Percentiles rank a stretch among this genome's conserved stretches.
Conservation (phyloP, 2,888 invertebrate species). For the Hanleya hanleyi region DNA sequence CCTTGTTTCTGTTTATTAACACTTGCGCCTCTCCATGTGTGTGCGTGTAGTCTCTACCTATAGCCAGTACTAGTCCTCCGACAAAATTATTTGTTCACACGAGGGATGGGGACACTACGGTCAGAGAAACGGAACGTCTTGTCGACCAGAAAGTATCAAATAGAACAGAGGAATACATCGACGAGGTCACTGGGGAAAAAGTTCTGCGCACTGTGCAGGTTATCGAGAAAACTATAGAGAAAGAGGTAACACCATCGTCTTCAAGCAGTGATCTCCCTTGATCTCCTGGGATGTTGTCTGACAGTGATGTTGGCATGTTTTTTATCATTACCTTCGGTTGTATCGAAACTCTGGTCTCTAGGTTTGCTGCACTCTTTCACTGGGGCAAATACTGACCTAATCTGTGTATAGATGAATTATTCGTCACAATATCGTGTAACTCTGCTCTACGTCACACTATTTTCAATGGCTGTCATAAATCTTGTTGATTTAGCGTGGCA, state of each 20-base stretch:
- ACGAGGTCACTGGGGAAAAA: conserved; percentile 56
- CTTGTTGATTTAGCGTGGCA: too few species aligned
- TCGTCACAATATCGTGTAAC: too few species aligned
- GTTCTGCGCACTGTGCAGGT: conserved; percentile 53
- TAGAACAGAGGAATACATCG: conserved; percentile 54
- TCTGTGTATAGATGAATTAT: too few species aligned
- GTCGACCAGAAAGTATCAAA: conserved; percentile 53
- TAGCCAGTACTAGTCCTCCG: background rate
- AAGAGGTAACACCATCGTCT: conserved; percentile 49
- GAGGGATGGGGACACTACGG: conserved; percentile 46
- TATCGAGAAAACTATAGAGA: conserved; percentile 58
- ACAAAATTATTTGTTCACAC: conserved; percentile 41
- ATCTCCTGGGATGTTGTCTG: background rate
- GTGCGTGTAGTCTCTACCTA: background rate
- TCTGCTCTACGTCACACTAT: too few species aligned
- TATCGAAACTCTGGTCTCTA: background rate
- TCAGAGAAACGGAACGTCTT: conserved; percentile 49
- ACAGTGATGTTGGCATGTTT: background rate
- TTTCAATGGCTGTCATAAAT: too few species aligned
- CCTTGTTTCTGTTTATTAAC: background rate
- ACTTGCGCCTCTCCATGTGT: background rate
- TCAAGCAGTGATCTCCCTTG: background rate
- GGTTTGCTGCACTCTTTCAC: too few species aligned
- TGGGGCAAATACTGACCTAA: too few species aligned
- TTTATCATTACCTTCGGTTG: background rate